Evolutionary conservation across 92 coral and sea anemone genomes (phyloP), one percentile per base, ranked within the genome.

Genomic region (Heteractis magnifica): DNA sequence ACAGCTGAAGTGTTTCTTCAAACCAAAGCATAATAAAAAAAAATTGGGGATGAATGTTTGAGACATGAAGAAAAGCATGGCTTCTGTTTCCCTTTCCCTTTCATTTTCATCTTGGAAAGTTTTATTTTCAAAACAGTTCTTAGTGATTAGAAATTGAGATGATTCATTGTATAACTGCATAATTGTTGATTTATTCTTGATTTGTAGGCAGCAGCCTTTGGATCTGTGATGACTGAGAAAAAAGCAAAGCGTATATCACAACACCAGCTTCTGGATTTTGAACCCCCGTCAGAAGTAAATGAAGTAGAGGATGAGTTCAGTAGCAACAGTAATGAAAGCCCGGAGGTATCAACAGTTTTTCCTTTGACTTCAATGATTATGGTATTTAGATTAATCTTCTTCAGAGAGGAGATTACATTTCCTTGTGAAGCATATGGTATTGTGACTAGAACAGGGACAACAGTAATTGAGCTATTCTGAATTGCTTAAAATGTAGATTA

Each of bases 291-390:
- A 65, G 68, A 78, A 16, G 51, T 85, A 7, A 81, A 86, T 59
- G 81, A 56, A 6, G 44, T 74, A 34, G 89, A 86, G 53, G 84
- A 86, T 59, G 89, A 80, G 13, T 72, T 60, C 56, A 86, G 81
- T 64, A 86, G 89, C 70, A 56, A 76, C 9, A 75, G 81, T 79
- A 73, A 84, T 64, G 87, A 84, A 49, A 65, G 77, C 4, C 84
- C 84, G 4, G 88, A 85, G 88, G 88, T 85, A 85, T 26, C 0
- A 58, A 76, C 15, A 10, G 5, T 65, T 23, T 12, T 51, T 2
- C 6, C 15, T 12, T 7, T 62, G 14, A 18, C 13, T 58, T 56
- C 14, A 56, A 20, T 55, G 62, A 8, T 53, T 53, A 53, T 53
- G 58, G 2, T 53, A 71, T 41, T 41, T 71, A 9, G 9, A 1